Percentiles rank a stretch among this genome's conserved stretches.
These are phyloP conservation scores for Sycophila texana DNA, from an alignment of 2,888 invertebrate species.

Conservation along the genomic window DNA sequence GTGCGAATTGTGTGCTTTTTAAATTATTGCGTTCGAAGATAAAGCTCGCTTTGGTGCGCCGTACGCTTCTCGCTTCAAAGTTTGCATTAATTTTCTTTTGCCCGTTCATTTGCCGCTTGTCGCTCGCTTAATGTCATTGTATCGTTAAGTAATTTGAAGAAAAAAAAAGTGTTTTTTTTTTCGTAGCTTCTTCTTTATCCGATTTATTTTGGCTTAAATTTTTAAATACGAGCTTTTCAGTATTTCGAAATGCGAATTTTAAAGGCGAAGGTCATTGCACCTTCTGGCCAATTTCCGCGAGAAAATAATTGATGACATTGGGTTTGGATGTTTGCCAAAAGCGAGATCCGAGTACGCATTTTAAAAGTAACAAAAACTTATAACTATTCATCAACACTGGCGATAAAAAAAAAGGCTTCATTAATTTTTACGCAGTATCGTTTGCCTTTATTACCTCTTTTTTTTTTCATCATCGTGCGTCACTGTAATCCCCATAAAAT, in stretches of 20 bases:
- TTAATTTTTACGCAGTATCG: no score
- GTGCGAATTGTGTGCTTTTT: neutral
- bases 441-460: neutral
- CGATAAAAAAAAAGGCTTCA: no score
- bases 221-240: neutral
- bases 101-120: no score
- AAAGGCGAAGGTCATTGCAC: conserved; percentile 33
- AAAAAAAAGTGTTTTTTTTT: no score
- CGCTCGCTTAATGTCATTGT: no score
- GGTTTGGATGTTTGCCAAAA: conserved; percentile 19
- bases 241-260: no score
- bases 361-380: no score
- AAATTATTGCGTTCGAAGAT: neutral
- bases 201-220: neutral
- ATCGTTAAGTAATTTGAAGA: neutral
- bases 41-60: no score
- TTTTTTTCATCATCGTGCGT: neutral
- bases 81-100: neutral
- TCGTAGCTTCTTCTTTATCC: neutral
- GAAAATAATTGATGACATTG: conserved; percentile 26
- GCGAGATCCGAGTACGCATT: neutral
- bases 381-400: no score
- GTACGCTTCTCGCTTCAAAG: no score
- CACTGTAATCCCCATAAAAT: no score
- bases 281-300: conserved; percentile 23